A percentile compares a stretch with the other conserved stretches of the same genome.
phyloP scores from a whole-genome alignment of 2,113 vertebrate species.

The Lepus americanus region DNA sequence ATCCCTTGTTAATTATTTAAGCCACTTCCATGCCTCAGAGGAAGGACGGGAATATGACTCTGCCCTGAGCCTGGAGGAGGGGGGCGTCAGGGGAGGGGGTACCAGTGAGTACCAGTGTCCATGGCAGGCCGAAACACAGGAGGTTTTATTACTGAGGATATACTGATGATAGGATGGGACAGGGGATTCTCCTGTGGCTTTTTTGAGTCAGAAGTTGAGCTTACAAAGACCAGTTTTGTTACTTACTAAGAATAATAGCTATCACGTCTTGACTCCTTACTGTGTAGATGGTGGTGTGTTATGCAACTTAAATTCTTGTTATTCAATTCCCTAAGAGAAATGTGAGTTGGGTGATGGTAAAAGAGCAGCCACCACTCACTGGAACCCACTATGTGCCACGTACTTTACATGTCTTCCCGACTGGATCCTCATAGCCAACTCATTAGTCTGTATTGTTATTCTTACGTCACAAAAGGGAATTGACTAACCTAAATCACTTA shows the following conservation, averaged over 20 bases:
- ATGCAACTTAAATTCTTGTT: neutral
- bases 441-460: neutral
- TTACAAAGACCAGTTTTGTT: slow-evolving; percentile 16
- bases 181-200: neutral
- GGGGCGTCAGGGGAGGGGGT: neutral
- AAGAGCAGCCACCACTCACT: neutral
- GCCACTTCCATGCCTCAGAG: slow-evolving; percentile 45
- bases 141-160: slow-evolving; percentile 34
- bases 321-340: slow-evolving; percentile 37
- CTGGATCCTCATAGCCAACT: neutral
- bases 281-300: too few species aligned
- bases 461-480: neutral
- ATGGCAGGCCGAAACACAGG: neutral
- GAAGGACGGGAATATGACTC: slow-evolving; percentile 70
- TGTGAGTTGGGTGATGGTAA: neutral
- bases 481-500: neutral
- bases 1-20: slow-evolving; percentile 82
- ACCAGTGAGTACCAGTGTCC: neutral
- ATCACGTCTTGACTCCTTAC: neutral
- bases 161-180: neutral
- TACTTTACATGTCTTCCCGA: neutral
- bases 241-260: neutral
- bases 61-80: neutral
- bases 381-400: neutral
- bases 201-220: neutral